phyloP scores from a whole-genome alignment of 1,140 invertebrate genomes.

The Sycobia sp. region DNA sequence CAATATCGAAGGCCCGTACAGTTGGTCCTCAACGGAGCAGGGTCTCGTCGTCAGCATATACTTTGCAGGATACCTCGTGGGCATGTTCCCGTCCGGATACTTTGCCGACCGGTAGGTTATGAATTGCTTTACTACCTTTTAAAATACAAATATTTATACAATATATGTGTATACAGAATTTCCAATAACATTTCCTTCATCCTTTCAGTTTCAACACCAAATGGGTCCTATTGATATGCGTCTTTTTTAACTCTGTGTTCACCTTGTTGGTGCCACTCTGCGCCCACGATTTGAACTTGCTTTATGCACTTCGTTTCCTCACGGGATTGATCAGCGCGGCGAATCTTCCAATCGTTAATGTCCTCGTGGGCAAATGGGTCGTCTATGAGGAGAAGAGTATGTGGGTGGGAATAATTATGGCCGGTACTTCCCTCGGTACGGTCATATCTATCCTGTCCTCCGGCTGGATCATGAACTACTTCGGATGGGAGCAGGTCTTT shows the following conservation, averaged over 20 bases:
- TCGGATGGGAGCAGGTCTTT: constrained; percentile 79
- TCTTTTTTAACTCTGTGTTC: constrained; percentile 76
- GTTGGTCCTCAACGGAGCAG: constrained; percentile 71
- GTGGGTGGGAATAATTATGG: constrained; percentile 68
- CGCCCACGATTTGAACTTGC: constrained; percentile 59
- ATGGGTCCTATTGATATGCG: constrained; percentile 78
- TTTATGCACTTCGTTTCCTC: constrained; percentile 63
- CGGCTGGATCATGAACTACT: constrained; percentile 68
- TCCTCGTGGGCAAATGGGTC: constrained; percentile 56
- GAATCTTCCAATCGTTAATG: constrained; percentile 56
- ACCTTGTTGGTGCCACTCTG: constrained; percentile 70
- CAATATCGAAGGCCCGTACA: constrained; percentile 69
- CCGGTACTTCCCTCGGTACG: constrained; percentile 76
- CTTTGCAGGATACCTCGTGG: constrained; percentile 86
- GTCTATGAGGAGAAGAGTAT: constrained; percentile 57
- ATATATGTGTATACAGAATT: no score
- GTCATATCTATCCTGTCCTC: constrained; percentile 76
- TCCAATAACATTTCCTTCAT: no score
- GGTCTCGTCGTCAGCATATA: constrained; percentile 78
- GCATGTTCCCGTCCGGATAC: constrained; percentile 68
- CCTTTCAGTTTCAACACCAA: constrained; percentile 72
- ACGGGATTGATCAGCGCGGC: constrained; percentile 65
- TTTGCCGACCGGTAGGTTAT: constrained; percentile 59
- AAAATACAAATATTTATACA: no score
- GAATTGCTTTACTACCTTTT: no score